Evolutionary conservation across 2,113 vertebrate genomes (phyloP).

Genomic region (Sinocyclocheilus anshuiensis): DNA sequence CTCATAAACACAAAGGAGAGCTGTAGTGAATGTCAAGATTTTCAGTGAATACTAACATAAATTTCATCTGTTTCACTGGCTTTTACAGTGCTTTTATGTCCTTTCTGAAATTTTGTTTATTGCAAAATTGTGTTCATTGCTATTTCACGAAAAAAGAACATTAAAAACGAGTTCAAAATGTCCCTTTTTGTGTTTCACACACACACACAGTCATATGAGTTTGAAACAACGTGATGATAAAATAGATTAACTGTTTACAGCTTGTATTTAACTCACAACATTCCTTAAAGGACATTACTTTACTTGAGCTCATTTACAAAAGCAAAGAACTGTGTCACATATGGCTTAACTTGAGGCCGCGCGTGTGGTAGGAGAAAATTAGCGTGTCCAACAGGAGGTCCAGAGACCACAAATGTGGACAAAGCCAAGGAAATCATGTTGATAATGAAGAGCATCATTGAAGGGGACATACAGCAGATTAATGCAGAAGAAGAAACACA

Average conservation of each 20-base stretch:
- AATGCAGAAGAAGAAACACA: conserved; percentile 59
- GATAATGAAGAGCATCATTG: background rate
- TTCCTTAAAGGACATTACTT: background rate
- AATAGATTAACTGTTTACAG: background rate
- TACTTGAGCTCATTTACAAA: background rate
- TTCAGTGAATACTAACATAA: background rate
- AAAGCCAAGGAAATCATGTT: background rate
- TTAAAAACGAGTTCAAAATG: too few species aligned
- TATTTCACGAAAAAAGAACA: background rate
- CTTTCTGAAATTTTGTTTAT: background rate
- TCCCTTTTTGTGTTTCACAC: too few species aligned
- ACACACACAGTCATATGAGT: background rate
- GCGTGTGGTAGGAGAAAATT: conserved; percentile 8
- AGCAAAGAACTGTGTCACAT: conserved; percentile 45
- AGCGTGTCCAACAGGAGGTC: conserved; percentile 17
- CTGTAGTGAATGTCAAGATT: background rate
- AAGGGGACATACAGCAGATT: background rate
- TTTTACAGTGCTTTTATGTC: background rate
- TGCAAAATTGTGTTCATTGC: background rate
- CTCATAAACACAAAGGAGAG: background rate
- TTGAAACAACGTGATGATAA: background rate
- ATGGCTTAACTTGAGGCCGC: conserved; percentile 60
- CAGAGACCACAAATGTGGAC: conserved; percentile 9
- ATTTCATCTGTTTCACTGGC: background rate
- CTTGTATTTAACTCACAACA: background rate